Percentiles rank a stretch among this genome's conserved stretches.
Conservation (phyloP, 2,888 invertebrate species). For the Elgonia sp. region DNA sequence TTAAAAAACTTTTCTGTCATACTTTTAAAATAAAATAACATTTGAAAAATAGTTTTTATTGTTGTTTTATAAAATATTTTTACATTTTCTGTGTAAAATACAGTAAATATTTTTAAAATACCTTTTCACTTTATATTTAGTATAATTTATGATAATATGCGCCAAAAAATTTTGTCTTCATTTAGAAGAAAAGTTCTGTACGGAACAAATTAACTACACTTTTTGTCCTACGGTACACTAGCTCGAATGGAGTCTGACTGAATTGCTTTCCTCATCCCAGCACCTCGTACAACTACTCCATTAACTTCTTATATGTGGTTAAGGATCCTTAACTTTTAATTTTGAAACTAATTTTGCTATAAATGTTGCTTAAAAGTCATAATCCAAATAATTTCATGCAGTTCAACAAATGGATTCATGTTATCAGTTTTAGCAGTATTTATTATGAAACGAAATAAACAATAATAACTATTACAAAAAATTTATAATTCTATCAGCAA, state of each 20-base stretch:
- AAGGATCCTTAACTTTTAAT: constrained; percentile 17
- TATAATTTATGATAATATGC: neutral
- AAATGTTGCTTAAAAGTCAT: neutral
- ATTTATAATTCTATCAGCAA: neutral
- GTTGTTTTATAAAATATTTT: too few species aligned
- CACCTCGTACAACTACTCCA: constrained; percentile 2
- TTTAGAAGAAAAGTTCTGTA: constrained; percentile 11
- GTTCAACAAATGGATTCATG: neutral
- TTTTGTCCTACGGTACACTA: constrained; percentile 8
- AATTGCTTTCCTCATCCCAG: constrained; percentile 9
- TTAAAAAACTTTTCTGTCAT: too few species aligned
- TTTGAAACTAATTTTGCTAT: constrained; percentile 16
- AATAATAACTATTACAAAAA: neutral
- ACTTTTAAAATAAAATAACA: too few species aligned
- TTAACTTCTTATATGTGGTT: constrained; percentile 19
- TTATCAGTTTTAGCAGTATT: neutral
- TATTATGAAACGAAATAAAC: neutral
- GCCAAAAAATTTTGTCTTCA: neutral
- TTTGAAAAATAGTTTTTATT: too few species aligned
- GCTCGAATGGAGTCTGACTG: constrained; percentile 6
- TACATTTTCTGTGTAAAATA: too few species aligned
- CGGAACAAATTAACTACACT: constrained; percentile 12
- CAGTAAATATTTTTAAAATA: neutral
- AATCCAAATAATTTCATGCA: neutral
- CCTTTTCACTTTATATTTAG: too few species aligned